A percentile compares a stretch with the other conserved stretches of the same genome.
phyloP scores from a whole-genome alignment of 2,113 vertebrate genomes.

The Mormyrus lacerda region DNA sequence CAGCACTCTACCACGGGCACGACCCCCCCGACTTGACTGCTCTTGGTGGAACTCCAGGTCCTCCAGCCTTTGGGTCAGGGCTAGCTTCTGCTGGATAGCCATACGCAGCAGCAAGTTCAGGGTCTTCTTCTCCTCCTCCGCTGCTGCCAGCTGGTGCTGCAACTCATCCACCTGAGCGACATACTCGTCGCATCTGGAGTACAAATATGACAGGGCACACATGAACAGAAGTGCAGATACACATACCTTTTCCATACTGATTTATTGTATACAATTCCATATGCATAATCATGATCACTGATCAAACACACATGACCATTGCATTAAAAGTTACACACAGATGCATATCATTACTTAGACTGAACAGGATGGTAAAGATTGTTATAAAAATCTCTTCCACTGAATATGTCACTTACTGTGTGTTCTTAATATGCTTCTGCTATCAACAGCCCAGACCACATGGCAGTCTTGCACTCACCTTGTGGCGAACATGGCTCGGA shows the following conservation, averaged over 20 bases:
- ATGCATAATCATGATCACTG: neutral
- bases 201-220: neutral
- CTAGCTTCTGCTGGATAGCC: conserved; percentile 98
- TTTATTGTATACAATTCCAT: neutral
- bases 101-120: conserved; percentile 91
- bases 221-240: neutral
- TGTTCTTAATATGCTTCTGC: neutral
- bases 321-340: neutral
- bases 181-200: conserved; percentile 5
- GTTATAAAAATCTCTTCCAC: neutral
- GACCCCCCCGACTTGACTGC: neutral
- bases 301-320: neutral
- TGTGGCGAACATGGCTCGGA: conserved; percentile 82
- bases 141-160: conserved; percentile 92
- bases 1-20: neutral
- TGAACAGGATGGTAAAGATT: neutral
- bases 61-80: conserved; percentile 63
- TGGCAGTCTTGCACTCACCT: neutral
- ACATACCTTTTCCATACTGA: neutral
- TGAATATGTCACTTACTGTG: neutral
- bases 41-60: conserved; percentile 16
- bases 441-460: neutral
- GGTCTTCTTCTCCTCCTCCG: conserved; percentile 98
- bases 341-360: neutral
- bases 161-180: conserved; percentile 70